Conservation (phyloP, 2,113 vertebrate species). For the Chaetura pelagica region DNA sequence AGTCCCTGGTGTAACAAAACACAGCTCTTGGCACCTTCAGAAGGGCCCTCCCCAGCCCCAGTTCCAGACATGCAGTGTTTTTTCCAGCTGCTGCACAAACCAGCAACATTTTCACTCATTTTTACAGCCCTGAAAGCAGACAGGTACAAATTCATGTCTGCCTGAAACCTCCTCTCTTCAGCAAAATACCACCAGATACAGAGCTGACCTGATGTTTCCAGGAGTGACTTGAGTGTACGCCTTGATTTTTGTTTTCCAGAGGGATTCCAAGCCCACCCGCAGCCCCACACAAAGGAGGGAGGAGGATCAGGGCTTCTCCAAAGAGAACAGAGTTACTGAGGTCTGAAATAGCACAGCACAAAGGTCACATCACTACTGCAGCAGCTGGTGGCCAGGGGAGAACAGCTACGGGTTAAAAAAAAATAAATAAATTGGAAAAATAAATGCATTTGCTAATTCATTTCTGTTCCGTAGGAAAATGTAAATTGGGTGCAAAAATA, state of each 20-base stretch:
- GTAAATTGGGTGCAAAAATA: constrained; percentile 56
- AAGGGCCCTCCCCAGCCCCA: not conserved
- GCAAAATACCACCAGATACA: not conserved
- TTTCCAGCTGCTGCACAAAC: not conserved
- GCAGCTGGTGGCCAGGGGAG: not conserved
- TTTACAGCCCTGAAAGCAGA: not conserved
- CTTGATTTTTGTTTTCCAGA: not conserved
- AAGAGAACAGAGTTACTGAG: not conserved
- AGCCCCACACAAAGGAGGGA: constrained; percentile 27
- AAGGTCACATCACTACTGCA: not conserved
- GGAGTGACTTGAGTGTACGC: not conserved
- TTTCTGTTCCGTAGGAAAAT: not conserved
- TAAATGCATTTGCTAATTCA: not conserved
- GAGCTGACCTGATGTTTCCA: not conserved
- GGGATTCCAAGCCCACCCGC: not conserved
- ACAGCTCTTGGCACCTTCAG: not conserved
- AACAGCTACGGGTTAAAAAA: not conserved
- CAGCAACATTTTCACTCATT: not conserved
- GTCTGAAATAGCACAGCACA: not conserved
- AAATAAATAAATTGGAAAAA: not conserved
- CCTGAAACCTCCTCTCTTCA: not conserved
- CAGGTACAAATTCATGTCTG: not conserved
- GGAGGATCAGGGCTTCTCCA: not conserved
- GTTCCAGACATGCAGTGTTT: not conserved
- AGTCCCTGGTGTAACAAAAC: not conserved